Base-by-base conservation (phyloP, 2,113 vertebrate species). In the Seriola rivoliana region DNA sequence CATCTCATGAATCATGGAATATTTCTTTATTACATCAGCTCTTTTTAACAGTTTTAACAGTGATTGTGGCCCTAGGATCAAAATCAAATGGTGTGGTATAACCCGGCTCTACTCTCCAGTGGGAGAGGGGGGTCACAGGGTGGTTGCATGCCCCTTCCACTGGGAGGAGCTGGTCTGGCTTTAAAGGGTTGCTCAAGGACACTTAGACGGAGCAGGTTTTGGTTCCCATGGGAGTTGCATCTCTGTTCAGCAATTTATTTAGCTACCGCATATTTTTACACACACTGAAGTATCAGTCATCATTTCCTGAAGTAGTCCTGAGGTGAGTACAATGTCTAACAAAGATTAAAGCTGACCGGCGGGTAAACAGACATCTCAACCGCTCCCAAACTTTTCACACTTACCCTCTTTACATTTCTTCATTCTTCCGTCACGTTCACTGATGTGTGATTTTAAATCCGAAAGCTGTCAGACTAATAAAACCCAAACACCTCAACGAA, bases 351-450 rank as follows among this genome's bases (percentile, higher is more conserved):
- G 29, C 17, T 76, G 36, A 36, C 25, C 29, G 8, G 48, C 59
- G 52, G 52, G 44, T 60, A 42, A 29, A 57, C 55, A 29, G 2
- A 65, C 21, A 10, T 29, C 23, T 54, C 55, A 0, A 3, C 46
- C 17, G 1, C 10, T 44, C 1, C 10, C 4, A 40, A 86, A 84
- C 59, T 82, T 80, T 6, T 59, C 23, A 25, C 9, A 71, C 88
- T 85, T 59, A 91, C 90, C 86, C 1, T 78, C 42, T 66, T 48
- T 25, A 52, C 36, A 8, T 17, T 8, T 2, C n/a, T 4, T 68
- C 59, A 70, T 79, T 23, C 44, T 44, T 14, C 58, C 42, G 17
- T 0, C 0, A 4, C 12, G n/a, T 65, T 48, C 23, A 5, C 6
- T 6, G 4, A n/a, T n/a, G 76, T 8, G 1, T 40, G 2, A 1